phyloP scores from a whole-genome alignment of 2,888 invertebrate genomes.

The Scaptomyza tumidula region DNA sequence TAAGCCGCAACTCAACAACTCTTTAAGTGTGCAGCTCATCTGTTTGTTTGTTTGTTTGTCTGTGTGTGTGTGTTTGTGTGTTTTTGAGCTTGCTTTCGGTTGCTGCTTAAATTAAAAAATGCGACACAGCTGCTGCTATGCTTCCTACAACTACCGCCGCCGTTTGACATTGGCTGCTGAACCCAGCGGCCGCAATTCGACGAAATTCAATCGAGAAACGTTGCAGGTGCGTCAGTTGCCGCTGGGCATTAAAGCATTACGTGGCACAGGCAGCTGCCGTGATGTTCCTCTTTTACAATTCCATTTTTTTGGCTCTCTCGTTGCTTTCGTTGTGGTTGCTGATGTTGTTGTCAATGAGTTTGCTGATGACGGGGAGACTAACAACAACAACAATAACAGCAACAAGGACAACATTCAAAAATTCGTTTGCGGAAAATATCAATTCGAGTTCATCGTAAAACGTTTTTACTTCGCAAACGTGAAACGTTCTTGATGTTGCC shows the following conservation, averaged over 20 bases:
- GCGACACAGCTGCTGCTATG: conserved; percentile 37
- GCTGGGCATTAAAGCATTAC: conserved; percentile 43
- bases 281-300: background rate
- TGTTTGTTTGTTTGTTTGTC: conserved; percentile 2
- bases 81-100: conserved; percentile 4
- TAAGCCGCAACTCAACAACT: conserved; percentile 10
- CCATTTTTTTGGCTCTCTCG: background rate
- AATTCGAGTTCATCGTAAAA: conserved; percentile 70
- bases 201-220: conserved; percentile 49
- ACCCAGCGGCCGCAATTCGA: conserved; percentile 27
- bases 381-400: conserved; percentile 24
- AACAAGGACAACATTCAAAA: conserved; percentile 42
- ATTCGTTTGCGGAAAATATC: conserved; percentile 67
- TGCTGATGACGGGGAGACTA: conserved; percentile 43
- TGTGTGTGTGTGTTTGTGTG: background rate
- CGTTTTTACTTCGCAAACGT: conserved; percentile 59
- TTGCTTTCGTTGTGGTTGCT: conserved; percentile 11
- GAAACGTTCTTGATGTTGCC: conserved; percentile 36
- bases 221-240: conserved; percentile 51
- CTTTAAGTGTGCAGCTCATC: conserved; percentile 17
- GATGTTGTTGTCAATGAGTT: conserved; percentile 44
- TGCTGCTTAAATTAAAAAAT: conserved; percentile 36
- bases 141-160: background rate
- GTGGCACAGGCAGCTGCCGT: conserved; percentile 33
- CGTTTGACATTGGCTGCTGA: background rate